These are phyloP conservation scores for Hyppa rectilinea DNA, from an alignment of 2,888 invertebrate genomes.

Conservation along the genomic window DNA sequence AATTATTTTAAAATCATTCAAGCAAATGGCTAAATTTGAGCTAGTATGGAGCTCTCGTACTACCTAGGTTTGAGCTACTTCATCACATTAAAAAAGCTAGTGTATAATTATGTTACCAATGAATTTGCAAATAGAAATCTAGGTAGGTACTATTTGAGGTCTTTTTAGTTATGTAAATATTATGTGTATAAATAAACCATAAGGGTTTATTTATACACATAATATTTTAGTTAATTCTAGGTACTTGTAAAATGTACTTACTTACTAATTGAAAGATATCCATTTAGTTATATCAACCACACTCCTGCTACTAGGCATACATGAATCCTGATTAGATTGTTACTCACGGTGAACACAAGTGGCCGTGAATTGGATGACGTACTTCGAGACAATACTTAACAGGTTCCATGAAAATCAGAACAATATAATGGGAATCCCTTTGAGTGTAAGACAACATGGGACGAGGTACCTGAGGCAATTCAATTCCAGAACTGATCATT, in stretches of 20 bases:
- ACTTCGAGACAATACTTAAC: conserved; percentile 1
- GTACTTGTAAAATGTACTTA: too few relatives aligned
- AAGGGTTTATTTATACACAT: too few relatives aligned
- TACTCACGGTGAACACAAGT: conserved; percentile 16
- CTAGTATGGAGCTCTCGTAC: too few relatives aligned
- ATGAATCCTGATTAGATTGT: conserved; percentile 8
- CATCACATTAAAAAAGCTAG: too few relatives aligned
- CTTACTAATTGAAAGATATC: conserved; percentile 1
- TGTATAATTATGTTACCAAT: too few relatives aligned
- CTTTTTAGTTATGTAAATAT: too few relatives aligned
- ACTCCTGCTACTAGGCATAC: conserved; percentile 19
- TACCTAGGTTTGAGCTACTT: too few relatives aligned
- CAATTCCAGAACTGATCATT: conserved; percentile 33
- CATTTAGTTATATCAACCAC: background rate
- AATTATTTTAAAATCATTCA: background rate
- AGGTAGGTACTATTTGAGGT: too few relatives aligned
- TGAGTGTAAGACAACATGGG: background rate
- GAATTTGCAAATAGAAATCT: too few relatives aligned
- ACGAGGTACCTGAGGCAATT: conserved; percentile 6
- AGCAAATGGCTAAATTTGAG: too few relatives aligned
- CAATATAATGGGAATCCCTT: conserved; percentile 12
- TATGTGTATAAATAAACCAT: too few relatives aligned
- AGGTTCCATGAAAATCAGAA: background rate
- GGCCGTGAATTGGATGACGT: conserved; percentile 22
- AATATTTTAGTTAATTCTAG: too few relatives aligned